A percentile compares a stretch with the other conserved stretches of the same genome.
Evolutionary conservation across 2,888 invertebrate species (phyloP).

Genomic region (Piscicola geometra): DNA sequence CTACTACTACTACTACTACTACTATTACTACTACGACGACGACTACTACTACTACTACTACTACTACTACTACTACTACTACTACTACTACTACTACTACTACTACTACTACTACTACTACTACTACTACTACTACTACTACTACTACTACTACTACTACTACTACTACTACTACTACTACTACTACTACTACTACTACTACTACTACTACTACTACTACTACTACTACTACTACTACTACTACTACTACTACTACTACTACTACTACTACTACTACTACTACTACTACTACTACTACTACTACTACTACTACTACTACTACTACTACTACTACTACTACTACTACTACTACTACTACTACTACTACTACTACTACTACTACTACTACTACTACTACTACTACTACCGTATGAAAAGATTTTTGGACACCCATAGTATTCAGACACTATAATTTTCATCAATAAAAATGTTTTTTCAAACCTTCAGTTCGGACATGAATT

Average conservation of each 20-base stretch:
- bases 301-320: slow-evolving; percentile 22
- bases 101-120: slow-evolving; percentile 35
- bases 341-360: not conserved
- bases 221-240: slow-evolving; percentile 20
- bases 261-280: slow-evolving; percentile 20
- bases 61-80: slow-evolving; percentile 36
- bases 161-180: slow-evolving; percentile 35
- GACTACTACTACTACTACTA: slow-evolving; percentile 36
- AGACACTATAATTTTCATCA: too few relatives aligned
- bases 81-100: slow-evolving; percentile 35
- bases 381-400: slow-evolving; percentile 22
- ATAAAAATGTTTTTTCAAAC: too few relatives aligned
- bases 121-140: slow-evolving; percentile 36
- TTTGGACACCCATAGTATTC: too few relatives aligned
- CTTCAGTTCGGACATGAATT: too few relatives aligned
- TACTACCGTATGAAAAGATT: too few relatives aligned
- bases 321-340: slow-evolving; percentile 20
- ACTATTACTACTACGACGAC: slow-evolving; percentile 36
- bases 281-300: slow-evolving; percentile 20
- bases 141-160: slow-evolving; percentile 35
- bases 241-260: slow-evolving; percentile 22
- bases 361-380: not conserved
- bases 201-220: slow-evolving; percentile 36
- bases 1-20: slow-evolving; percentile 31
- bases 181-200: slow-evolving; percentile 37